These are phyloP conservation scores for Machimus rusticus DNA, from an alignment of 2,888 invertebrate genomes.

Conservation along the genomic window DNA sequence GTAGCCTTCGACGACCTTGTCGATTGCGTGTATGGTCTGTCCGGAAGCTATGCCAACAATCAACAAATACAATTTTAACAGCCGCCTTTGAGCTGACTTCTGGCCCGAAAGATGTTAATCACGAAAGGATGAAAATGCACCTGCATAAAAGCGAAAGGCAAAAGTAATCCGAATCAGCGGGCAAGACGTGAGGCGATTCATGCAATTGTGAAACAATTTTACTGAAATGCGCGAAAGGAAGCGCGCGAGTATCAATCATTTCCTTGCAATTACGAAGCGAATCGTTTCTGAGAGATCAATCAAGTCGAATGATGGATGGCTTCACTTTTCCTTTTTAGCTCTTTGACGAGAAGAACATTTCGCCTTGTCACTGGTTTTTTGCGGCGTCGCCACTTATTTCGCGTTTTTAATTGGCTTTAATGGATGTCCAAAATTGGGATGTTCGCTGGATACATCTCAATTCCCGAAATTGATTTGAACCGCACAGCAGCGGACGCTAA, in stretches of 20 bases:
- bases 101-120: not conserved
- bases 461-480: slow-evolving; percentile 1
- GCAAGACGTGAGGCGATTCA: not conserved
- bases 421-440: not conserved
- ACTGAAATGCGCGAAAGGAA: not conserved
- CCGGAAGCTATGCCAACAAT: not conserved
- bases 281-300: not conserved
- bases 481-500: not conserved
- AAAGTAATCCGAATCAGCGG: not conserved
- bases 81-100: not conserved
- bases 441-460: slow-evolving; percentile 13
- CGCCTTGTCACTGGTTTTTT: not conserved
- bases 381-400: not conserved
- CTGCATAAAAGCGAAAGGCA: not conserved
- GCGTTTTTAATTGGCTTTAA: slow-evolving; percentile 17
- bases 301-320: slow-evolving; percentile 14
- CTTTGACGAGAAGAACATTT: not conserved
- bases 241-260: slow-evolving; percentile 8
- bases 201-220: not conserved
- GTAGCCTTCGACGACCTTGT: not conserved
- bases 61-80: not conserved
- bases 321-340: slow-evolving; percentile 5
- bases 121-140: not conserved
- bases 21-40: not conserved
- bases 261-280: not conserved